phyloP scores from a whole-genome alignment of 2,113 vertebrate species.

The Hippocampus abdominalis region DNA sequence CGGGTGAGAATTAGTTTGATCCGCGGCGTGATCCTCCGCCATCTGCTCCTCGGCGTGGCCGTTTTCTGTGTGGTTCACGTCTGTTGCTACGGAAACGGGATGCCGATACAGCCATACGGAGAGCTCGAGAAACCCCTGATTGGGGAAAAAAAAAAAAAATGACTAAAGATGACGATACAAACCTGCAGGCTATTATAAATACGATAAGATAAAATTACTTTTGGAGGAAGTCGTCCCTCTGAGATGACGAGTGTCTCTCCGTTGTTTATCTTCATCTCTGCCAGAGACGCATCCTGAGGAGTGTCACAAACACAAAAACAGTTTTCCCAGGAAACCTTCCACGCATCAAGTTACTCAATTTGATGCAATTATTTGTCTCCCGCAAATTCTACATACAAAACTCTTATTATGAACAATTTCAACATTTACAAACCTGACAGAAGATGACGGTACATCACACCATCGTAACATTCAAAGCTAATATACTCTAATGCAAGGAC shows the following conservation, averaged over 20 bases:
- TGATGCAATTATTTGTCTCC: no score
- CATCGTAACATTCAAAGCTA: no score
- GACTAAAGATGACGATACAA: neutral
- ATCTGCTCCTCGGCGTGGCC: constrained; percentile 37
- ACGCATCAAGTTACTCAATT: no score
- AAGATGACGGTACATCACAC: no score
- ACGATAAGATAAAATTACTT: constrained; percentile 62
- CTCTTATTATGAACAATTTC: no score
- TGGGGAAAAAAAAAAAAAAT: neutral
- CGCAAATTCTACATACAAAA: no score
- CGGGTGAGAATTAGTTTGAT: constrained; percentile 32
- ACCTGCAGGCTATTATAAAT: neutral
- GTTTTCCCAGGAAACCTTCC: no score
- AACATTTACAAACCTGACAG: no score
- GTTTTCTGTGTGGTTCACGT: constrained; percentile 45
- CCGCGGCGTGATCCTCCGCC: constrained; percentile 40
- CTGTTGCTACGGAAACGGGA: constrained; percentile 4
- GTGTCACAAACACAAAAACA: neutral
- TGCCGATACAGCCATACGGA: constrained; percentile 78
- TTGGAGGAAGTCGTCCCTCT: constrained; percentile 83
- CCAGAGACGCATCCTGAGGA: constrained; percentile 79
- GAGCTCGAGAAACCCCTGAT: constrained; percentile 85
- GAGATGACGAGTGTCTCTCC: constrained; percentile 86
- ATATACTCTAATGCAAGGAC: no score
- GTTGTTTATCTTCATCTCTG: constrained; percentile 76